Evolutionary conservation across 2,888 invertebrate species (phyloP), one percentile per base, ranked within the genome.

Genomic region (Gasteruption jaculator): DNA sequence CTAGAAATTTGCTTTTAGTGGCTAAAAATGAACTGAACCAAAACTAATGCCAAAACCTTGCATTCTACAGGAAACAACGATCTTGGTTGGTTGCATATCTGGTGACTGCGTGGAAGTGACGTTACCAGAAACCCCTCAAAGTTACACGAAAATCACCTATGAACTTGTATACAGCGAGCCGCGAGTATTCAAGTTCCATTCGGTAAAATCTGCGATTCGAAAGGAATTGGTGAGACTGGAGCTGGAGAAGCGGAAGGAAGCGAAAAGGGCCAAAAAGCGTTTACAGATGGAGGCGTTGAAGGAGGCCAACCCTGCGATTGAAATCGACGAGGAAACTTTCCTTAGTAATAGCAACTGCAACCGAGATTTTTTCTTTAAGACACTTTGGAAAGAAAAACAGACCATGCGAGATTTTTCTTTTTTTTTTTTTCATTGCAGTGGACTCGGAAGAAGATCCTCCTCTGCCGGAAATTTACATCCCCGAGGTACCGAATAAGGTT

Each of bases 201-300:
- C 81, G 0, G 75, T 80, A 2, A 83, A 83, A 61, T 77, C 81
- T 18, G 72, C 72, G 38, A 78, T 82, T 43, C 63, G 76, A 3
- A 67, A 78, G 36, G 79, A 86, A 34, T 63, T 80, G n/a, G 75
- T 78, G 48, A 73, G 80, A 2, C 71, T 71, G 33, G 76, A 77
- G 44, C 77, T 77, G 18, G 77, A 79, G 50, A 58, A 58, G 18
- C 66, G 71, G 51, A 76, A 79, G 65, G 63, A 82, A 65, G 63
- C 70, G 53, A 74, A 82, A 68, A 21, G 77, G 41, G 50, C 74
- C 55, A 59, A 73, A 56, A 76, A 81, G 66, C 45, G 73, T 26
- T 73, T 74, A 10, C 80, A 84, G 64, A 71, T 86, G 53, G 77
- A 80, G 56, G 73, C 72, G 46, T 51, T 81, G 1, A 73, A 71